Conservation (phyloP, 2,888 invertebrate species). For the Aethes cnicana region DNA sequence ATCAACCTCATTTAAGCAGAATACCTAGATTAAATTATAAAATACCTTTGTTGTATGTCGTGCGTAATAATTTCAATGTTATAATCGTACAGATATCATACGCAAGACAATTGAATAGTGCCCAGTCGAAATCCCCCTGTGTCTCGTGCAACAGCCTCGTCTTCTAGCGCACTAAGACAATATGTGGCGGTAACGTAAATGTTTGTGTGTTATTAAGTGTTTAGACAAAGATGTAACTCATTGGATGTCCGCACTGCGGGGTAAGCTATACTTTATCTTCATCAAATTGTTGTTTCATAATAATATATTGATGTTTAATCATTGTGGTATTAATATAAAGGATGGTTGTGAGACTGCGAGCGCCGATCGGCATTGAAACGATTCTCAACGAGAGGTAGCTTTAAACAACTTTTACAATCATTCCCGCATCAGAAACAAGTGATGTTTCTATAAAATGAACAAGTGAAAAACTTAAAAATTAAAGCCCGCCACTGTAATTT, state of each 20-base stretch:
- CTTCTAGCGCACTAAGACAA: slow-evolving; percentile 37
- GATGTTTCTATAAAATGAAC: too few species aligned
- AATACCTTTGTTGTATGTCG: slow-evolving; percentile 56
- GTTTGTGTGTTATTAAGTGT: slow-evolving; percentile 32
- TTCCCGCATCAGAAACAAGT: not conserved
- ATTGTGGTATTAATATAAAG: slow-evolving; percentile 35
- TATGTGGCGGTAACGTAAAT: slow-evolving; percentile 39
- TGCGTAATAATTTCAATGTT: slow-evolving; percentile 38
- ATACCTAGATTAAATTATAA: slow-evolving; percentile 54
- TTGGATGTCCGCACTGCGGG: slow-evolving; percentile 16
- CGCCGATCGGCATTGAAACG: slow-evolving; percentile 36
- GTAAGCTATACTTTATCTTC: slow-evolving; percentile 33
- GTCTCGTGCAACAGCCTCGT: slow-evolving; percentile 64
- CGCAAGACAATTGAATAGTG: slow-evolving; percentile 28
- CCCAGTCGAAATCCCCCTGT: slow-evolving; percentile 38
- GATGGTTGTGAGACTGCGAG: slow-evolving; percentile 44
- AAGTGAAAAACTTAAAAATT: too few species aligned
- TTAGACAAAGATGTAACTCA: slow-evolving; percentile 9
- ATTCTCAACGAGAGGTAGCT: slow-evolving; percentile 36
- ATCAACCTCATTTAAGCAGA: slow-evolving; percentile 41
- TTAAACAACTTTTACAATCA: slow-evolving; percentile 24
- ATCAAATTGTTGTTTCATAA: slow-evolving; percentile 36
- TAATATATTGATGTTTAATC: slow-evolving; percentile 41
- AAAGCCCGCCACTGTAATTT: too few species aligned
- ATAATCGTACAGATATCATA: slow-evolving; percentile 22